A percentile compares a stretch with the other conserved stretches of the same genome.
Evolutionary conservation across 2,113 vertebrate genomes (phyloP).

Genomic region (Seriola aureovittata): DNA sequence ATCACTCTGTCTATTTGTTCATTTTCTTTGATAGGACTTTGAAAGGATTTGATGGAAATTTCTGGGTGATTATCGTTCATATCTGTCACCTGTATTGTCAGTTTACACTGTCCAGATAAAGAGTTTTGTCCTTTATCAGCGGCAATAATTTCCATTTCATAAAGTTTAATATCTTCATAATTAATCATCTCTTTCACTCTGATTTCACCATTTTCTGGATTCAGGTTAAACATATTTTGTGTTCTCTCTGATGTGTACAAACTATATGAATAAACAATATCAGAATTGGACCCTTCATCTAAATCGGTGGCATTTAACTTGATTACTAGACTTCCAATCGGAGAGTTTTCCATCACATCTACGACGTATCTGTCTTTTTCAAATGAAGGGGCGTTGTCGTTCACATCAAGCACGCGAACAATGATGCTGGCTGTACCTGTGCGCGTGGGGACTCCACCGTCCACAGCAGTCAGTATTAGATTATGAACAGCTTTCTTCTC

Average conservation of each 20-base stretch:
- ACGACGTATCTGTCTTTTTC: slow-evolving; percentile 62
- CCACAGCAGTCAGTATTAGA: slow-evolving; percentile 80
- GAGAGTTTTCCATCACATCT: slow-evolving; percentile 76
- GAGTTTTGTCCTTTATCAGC: slow-evolving; percentile 72
- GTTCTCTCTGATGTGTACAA: slow-evolving; percentile 79
- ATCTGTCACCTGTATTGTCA: slow-evolving; percentile 79
- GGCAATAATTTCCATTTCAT: slow-evolving; percentile 81
- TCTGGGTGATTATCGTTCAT: slow-evolving; percentile 84
- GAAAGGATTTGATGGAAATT: slow-evolving; percentile 84
- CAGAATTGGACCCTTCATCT: slow-evolving; percentile 78
- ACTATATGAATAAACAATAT: slow-evolving; percentile 81
- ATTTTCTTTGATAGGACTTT: slow-evolving; percentile 79
- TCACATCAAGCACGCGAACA: slow-evolving; percentile 76
- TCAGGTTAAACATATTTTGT: slow-evolving; percentile 78
- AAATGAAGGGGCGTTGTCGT: slow-evolving; percentile 80
- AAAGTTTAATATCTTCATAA: slow-evolving; percentile 81
- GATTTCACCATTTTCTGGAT: slow-evolving; percentile 83
- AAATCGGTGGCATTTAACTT: slow-evolving; percentile 74
- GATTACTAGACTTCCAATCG: slow-evolving; percentile 70
- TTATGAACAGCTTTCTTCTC: slow-evolving; percentile 54
- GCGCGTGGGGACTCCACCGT: slow-evolving; percentile 76
- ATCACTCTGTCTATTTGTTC: slow-evolving; percentile 72
- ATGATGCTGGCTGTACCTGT: slow-evolving; percentile 78
- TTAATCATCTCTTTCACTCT: slow-evolving; percentile 81
- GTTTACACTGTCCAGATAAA: slow-evolving; percentile 79